A percentile compares a stretch with the other conserved stretches of the same genome.
These are phyloP conservation scores for Acleris laterana DNA, from an alignment of 2,888 invertebrate genomes.

Conservation along the genomic window DNA sequence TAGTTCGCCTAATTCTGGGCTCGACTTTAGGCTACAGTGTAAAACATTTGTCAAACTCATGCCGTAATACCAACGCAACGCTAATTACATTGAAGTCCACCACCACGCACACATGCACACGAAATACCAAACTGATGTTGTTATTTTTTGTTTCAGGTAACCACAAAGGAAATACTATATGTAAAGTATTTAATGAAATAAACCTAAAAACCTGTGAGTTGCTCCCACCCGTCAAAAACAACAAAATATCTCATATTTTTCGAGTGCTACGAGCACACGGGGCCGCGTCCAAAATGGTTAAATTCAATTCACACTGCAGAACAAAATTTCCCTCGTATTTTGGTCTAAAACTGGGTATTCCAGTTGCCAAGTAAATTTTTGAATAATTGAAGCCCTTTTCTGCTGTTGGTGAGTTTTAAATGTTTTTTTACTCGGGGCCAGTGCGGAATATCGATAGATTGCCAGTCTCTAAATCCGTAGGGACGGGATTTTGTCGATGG, in stretches of 20 bases:
- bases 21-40: too few relatives aligned
- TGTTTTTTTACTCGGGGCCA: conserved; percentile 12
- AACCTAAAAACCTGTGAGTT: not conserved
- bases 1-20: too few relatives aligned
- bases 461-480: conserved; percentile 7
- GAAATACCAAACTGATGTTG: not conserved
- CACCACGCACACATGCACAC: too few relatives aligned
- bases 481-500: conserved; percentile 6
- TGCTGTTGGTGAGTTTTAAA: conserved; percentile 17
- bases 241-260: conserved; percentile 5
- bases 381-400: conserved; percentile 39
- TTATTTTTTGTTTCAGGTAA: conserved; percentile 34
- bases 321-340: conserved; percentile 40
- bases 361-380: conserved; percentile 34
- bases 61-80: too few relatives aligned
- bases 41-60: too few relatives aligned
- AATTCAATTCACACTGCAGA: conserved; percentile 42
- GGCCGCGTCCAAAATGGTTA: conserved; percentile 41
- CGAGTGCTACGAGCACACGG: conserved; percentile 32
- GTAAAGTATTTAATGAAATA: not conserved
- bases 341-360: conserved; percentile 5
- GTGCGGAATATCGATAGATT: conserved; percentile 15
- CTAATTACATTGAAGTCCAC: too few relatives aligned
- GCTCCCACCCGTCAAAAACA: not conserved
- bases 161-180: conserved; percentile 1